Evolutionary conservation across 1,140 invertebrate species (phyloP), one percentile per base, ranked within the genome.

Genomic region (Heliconius hewitsoni): DNA sequence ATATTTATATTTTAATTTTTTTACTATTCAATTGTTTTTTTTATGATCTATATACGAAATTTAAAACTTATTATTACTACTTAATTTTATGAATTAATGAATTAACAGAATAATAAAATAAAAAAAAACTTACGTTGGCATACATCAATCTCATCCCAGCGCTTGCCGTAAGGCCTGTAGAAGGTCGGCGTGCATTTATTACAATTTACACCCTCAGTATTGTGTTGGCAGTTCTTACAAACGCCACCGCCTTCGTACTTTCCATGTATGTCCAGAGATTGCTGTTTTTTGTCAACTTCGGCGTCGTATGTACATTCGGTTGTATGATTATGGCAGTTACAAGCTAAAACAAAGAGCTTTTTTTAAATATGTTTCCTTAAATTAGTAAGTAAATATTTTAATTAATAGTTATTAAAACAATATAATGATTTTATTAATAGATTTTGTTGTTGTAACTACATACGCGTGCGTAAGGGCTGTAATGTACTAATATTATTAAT

Each of bases 191-290:
- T 96, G 91, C 99, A 99, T 82, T 98, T 96, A 87, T 99, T 97
- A 93, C 99, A 99, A 93, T 99, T 99, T 77, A 99, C 98, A 16
- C 99, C 99, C 87, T 98, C 96, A 0, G 99, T 99, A 89, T 99
- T 98, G 91, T 99, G 96, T 84, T 96, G 96, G 86, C 98, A 99
- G 84, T 99, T 98, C 86, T 97, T 95, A 89, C 98, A 99, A 52
- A 98, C 96, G 23, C 98, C 98, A 76, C 98, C 99, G 34, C 99
- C 99, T 82, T 98, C 97, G 89, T 98, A 98, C 46, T 96, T 96
- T 0, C 98, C 99, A 88, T 98, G 95, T 60, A 99, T 98, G 88
- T 99, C 99, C 71, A 99, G 89, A 13, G 98, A 99, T 13, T 97
- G 93, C 16, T 96, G 94, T 74, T 97, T 95, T 50, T 95, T 94